Conservation (phyloP, 2,797 vertebrate species). For the Sebastiscus tertius region DNA sequence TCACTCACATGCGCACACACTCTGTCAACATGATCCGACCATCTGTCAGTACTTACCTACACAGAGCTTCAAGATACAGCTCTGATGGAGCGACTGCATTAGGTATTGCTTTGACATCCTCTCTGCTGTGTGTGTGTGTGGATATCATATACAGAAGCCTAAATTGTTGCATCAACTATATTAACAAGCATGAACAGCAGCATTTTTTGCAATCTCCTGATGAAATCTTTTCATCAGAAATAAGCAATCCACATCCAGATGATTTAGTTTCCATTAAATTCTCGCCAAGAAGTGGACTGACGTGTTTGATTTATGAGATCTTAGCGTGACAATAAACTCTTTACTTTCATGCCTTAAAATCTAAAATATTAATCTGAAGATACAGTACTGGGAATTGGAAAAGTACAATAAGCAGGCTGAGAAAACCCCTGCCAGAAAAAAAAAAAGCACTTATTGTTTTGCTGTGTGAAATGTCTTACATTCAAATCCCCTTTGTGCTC, state of each 20-base stretch:
- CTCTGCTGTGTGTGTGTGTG: not conserved
- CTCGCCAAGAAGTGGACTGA: conserved; percentile 6
- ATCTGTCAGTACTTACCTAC: conserved; percentile 68
- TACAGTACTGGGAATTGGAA: conserved; percentile 28
- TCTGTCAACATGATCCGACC: conserved; percentile 63
- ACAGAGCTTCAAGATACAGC: conserved; percentile 45
- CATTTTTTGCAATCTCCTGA: not conserved
- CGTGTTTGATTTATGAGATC: conserved; percentile 54
- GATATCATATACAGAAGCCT: conserved; percentile 17
- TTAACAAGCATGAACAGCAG: conserved; percentile 12
- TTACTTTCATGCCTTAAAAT: conserved; percentile 40
- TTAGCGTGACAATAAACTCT: conserved; percentile 29
- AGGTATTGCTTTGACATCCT: conserved; percentile 28
- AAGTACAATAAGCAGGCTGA: conserved; percentile 25
- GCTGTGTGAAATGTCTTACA: conserved; percentile 50
- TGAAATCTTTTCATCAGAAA: conserved; percentile 29
- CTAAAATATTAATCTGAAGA: conserved; percentile 60
- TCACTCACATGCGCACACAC: conserved; percentile 52
- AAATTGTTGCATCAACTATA: conserved; percentile 27
- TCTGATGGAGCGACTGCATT: conserved; percentile 35
- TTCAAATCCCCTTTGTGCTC: conserved; percentile 52
- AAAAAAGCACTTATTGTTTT: conserved; percentile 42
- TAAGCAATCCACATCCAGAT: conserved; percentile 13
- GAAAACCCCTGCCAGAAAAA: conserved; percentile 37
- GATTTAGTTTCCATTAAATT: conserved; percentile 35